Conservation (phyloP, 2,113 vertebrate genomes). For the Ceyx margarethae region DNA sequence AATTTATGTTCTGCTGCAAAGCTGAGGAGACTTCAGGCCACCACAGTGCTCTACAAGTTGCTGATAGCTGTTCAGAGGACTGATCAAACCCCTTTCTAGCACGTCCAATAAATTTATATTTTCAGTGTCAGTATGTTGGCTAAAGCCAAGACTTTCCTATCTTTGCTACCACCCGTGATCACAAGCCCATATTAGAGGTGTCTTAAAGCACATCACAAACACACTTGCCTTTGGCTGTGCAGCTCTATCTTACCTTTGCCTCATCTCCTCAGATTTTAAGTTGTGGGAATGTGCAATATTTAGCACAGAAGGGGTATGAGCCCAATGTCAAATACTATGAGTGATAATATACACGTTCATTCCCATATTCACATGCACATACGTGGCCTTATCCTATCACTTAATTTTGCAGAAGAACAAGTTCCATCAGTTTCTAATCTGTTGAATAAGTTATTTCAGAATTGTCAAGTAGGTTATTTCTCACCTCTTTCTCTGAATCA, state of each 20-base stretch:
- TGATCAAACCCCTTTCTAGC: no score
- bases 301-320: not conserved
- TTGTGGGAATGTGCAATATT: not conserved
- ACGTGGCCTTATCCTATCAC: not conserved
- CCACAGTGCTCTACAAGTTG: not conserved
- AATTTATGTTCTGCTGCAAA: not conserved
- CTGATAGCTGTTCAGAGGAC: not conserved
- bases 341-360: not conserved
- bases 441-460: constrained; percentile 44
- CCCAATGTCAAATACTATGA: fast-evolving
- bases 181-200: not conserved
- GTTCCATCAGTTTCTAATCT: constrained; percentile 22
- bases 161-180: not conserved
- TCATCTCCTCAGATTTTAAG: not conserved
- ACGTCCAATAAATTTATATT: not conserved
- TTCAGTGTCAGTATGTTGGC: fast-evolving
- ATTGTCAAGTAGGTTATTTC: constrained; percentile 51
- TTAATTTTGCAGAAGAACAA: constrained; percentile 8
- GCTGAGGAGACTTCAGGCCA: not conserved
- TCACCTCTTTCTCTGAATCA: constrained; percentile 29
- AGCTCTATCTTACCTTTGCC: not conserved
- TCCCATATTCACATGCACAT: not conserved
- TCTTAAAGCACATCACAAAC: not conserved
- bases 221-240: not conserved
- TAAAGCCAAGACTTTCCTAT: not conserved